A percentile compares a stretch with the other conserved stretches of the same genome.
Evolutionary conservation across 2,113 vertebrate genomes (phyloP).

Genomic region (Ciconia maguari): DNA sequence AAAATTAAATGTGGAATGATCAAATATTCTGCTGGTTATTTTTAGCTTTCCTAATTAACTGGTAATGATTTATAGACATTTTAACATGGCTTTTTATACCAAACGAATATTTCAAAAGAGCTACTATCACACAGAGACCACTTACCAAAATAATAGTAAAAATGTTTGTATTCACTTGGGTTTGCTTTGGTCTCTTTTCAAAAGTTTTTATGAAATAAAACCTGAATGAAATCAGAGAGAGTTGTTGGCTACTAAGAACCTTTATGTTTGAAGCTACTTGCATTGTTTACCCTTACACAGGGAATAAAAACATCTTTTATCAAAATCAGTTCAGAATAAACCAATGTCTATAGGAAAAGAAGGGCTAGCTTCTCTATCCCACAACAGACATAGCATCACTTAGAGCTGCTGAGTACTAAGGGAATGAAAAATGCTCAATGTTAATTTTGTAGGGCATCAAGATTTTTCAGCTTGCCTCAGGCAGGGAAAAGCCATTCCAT

Average conservation of each 20-base stretch:
- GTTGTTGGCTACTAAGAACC: neutral
- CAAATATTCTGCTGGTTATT: neutral
- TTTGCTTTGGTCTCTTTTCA: neutral
- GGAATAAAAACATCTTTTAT: neutral
- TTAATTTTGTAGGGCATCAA: neutral
- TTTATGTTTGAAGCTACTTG: neutral
- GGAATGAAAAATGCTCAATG: neutral
- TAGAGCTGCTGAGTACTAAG: neutral
- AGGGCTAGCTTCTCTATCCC: neutral
- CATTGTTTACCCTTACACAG: neutral
- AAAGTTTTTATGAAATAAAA: neutral
- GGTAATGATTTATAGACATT: neutral
- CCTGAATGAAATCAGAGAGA: neutral
- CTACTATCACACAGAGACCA: neutral
- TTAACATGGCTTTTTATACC: neutral
- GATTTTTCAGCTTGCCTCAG: neutral
- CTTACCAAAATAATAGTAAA: neutral
- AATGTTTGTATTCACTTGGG: neutral
- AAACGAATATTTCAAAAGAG: neutral
- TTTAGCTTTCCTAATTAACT: neutral
- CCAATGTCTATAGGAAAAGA: neutral
- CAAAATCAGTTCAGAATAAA: neutral
- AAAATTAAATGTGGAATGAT: neutral
- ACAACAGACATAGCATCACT: neutral
- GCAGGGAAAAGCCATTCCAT: neutral